Conservation (phyloP, 1,140 invertebrate genomes). For the Monochamus saltuarius region DNA sequence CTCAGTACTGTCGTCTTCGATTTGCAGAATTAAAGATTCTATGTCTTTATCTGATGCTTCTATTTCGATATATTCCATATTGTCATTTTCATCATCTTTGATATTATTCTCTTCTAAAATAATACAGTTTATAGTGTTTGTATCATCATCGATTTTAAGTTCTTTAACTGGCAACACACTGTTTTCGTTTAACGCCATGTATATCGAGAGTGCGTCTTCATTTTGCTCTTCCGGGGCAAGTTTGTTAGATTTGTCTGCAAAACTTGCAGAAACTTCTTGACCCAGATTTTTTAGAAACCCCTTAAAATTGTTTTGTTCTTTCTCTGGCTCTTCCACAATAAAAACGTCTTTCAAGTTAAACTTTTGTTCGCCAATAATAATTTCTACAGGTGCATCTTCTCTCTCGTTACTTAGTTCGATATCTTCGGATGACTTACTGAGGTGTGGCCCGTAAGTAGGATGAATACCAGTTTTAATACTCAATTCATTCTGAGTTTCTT, state of each 20-base stretch:
- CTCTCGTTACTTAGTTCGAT: background rate
- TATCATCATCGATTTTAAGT: conserved; percentile 6
- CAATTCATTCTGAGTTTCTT: conserved; percentile 7
- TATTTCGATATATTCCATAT: conserved; percentile 3
- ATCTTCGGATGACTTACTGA: background rate
- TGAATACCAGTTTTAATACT: background rate
- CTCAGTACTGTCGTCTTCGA: background rate
- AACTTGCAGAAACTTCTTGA: conserved; percentile 9
- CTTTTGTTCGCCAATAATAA: conserved; percentile 7
- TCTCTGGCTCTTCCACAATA: conserved; percentile 10
- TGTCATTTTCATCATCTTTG: background rate
- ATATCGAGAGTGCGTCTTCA: background rate
- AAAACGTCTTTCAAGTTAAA: conserved; percentile 10
- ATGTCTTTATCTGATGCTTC: conserved; percentile 8
- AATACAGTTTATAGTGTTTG: background rate
- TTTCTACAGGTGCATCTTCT: conserved; percentile 7
- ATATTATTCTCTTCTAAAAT: background rate
- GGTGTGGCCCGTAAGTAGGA: background rate
- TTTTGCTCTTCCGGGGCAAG: background rate
- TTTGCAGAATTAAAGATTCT: conserved; percentile 7
- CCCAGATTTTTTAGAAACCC: conserved; percentile 15
- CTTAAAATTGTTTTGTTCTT: background rate
- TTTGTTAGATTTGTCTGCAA: conserved; percentile 3
- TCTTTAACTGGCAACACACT: background rate
- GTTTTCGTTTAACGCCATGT: background rate